Base-by-base conservation (phyloP, 2,797 vertebrate genomes). In the Molothrus ater region DNA sequence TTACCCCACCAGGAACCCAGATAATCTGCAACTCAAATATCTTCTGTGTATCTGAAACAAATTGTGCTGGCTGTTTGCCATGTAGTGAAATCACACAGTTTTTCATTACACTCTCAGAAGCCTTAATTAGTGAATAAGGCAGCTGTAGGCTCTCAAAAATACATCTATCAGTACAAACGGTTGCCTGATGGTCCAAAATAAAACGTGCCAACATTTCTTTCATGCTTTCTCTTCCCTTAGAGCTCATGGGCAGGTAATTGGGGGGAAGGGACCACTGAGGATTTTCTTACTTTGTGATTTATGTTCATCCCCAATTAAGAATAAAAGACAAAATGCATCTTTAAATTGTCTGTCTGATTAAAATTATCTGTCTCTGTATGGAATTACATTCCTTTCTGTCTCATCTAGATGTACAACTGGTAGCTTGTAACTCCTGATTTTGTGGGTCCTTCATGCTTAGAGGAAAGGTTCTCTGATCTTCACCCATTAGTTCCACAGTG, bases 91-190 rank as follows among this genome's bases (percentile, higher is more conserved):
- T 89, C 63, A 32, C 86, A 81, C 60, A 73, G 70, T 92, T 97
- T 97, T 97, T 95, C 95, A 81, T 95, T 96, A 93, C 82, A 86
- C 79, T 94, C 95, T 96, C 93, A 72, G 93, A 97, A 96, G 80
- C 87, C 75, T 78, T 96, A 94, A 96, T 97, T 97, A 96, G 92
- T 90, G 94, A 96, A 97, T 93, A 95, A 96, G 95, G 93, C 96
- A 97, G 96, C 95, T 97, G 95, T 95, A 96, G 95, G 95, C 95
- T 96, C 91, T 96, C 94, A 93, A 96, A 96, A 96, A 93, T 95
- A 92, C 79, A 95, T 96, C 92, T 71, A 89, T 95, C 86, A 94
- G 92, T 86, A 91, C 60, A 95, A 79, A 94, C 74, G 75, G 72
- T 75, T 90, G 60, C 64, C 87, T 93, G 95, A 88, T 88, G 91